Conservation (phyloP, 2,888 invertebrate species). For the Gordius sp. region DNA sequence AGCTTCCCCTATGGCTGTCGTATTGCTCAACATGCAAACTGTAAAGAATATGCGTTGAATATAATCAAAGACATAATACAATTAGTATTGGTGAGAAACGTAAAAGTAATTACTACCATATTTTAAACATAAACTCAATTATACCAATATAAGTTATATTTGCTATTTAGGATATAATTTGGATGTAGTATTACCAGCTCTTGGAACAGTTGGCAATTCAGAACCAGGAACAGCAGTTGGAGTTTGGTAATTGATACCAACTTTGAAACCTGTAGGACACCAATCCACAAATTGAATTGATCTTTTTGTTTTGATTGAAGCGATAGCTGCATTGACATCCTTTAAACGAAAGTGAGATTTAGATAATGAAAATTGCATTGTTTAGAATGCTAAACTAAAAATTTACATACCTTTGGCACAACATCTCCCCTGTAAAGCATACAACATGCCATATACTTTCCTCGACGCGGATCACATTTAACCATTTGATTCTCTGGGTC, state of each 20-base stretch:
- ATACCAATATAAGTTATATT: neutral
- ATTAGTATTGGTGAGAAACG: too few relatives aligned
- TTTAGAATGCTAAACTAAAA: too few relatives aligned
- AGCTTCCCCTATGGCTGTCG: conserved; percentile 62
- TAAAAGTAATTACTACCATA: too few relatives aligned
- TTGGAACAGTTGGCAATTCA: neutral
- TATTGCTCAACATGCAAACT: conserved; percentile 61
- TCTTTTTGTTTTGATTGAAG: conserved; percentile 70
- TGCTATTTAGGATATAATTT: neutral
- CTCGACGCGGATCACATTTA: conserved; percentile 31
- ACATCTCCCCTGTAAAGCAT: conserved; percentile 43
- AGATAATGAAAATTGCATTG: too few relatives aligned
- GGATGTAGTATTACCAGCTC: neutral
- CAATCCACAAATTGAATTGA: conserved; percentile 50
- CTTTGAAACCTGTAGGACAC: conserved; percentile 58
- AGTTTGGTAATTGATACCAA: conserved; percentile 36
- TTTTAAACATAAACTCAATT: too few relatives aligned
- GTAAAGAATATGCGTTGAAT: too few relatives aligned
- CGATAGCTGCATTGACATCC: conserved; percentile 79
- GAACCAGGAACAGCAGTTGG: conserved; percentile 19
- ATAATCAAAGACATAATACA: too few relatives aligned
- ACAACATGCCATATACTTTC: conserved; percentile 30
- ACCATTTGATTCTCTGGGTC: conserved; percentile 10
- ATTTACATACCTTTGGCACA: too few relatives aligned
- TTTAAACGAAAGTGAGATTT: too few relatives aligned